Percentiles rank a stretch among this genome's conserved stretches.
Evolutionary conservation across 2,888 invertebrate genomes (phyloP).

Genomic region (Sycophila texana): DNA sequence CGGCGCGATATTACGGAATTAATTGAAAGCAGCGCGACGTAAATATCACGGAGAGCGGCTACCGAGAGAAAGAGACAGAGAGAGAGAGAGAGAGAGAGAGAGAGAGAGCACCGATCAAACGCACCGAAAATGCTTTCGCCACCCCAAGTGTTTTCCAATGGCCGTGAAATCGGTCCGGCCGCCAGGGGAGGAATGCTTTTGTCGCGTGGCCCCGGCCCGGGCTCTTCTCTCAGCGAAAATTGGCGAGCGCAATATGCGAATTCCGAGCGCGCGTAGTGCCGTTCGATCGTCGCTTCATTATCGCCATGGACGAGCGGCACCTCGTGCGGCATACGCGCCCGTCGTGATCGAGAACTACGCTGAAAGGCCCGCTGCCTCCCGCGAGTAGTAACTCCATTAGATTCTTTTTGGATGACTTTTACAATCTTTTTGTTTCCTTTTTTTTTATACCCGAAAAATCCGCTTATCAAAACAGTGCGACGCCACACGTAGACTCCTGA

Average conservation of each 20-base stretch:
- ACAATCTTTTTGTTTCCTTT: too few species aligned
- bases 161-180: constrained; percentile 32
- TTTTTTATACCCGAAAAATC: too few species aligned
- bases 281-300: too few species aligned
- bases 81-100: constrained; percentile 21
- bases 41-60: neutral
- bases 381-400: too few species aligned
- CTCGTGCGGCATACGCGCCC: too few species aligned
- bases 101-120: constrained; percentile 27
- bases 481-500: too few species aligned
- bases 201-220: constrained; percentile 8
- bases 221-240: constrained; percentile 36
- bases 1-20: constrained; percentile 28
- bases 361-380: too few species aligned
- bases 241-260: constrained; percentile 38
- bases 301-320: too few species aligned
- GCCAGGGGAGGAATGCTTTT: constrained; percentile 36
- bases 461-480: too few species aligned
- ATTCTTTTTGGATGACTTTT: too few species aligned
- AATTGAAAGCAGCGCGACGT: constrained; percentile 29
- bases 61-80: too few species aligned
- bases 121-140: constrained; percentile 34
- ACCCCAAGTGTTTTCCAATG: constrained; percentile 34
- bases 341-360: too few species aligned
- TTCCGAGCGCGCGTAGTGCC: neutral